These are phyloP conservation scores for Bhutanitis thaidina DNA, from an alignment of 2,888 invertebrate species.

Conservation along the genomic window DNA sequence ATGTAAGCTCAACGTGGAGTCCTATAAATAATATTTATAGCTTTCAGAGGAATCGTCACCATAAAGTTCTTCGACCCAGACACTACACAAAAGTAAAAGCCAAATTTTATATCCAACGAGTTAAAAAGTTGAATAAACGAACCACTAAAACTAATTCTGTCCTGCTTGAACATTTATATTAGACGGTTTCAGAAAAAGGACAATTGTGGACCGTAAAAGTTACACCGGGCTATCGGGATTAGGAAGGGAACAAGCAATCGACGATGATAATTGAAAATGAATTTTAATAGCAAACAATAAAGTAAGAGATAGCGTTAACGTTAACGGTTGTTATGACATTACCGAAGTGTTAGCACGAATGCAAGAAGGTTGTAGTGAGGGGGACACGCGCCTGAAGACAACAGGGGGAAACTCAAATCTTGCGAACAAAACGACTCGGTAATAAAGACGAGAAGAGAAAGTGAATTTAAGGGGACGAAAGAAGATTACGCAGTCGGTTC, in stretches of 20 bases:
- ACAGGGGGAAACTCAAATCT: slow-evolving; percentile 78
- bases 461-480: slow-evolving; percentile 82
- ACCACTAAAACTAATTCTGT: slow-evolving; percentile 63
- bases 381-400: slow-evolving; percentile 70
- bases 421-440: slow-evolving; percentile 78
- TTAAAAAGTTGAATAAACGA: slow-evolving; percentile 61
- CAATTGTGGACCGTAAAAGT: slow-evolving; percentile 60
- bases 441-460: slow-evolving; percentile 83
- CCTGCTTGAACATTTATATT: slow-evolving; percentile 65
- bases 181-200: slow-evolving; percentile 66
- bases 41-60: slow-evolving; percentile 28
- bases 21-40: slow-evolving; percentile 16
- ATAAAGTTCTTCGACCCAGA: slow-evolving; percentile 32
- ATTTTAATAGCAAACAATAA: slow-evolving; percentile 55
- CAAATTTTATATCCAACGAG: slow-evolving; percentile 48
- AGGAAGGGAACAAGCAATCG: slow-evolving; percentile 23
- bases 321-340: slow-evolving; percentile 61
- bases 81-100: slow-evolving; percentile 48
- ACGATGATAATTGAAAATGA: slow-evolving; percentile 53
- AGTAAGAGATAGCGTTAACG: slow-evolving; percentile 49
- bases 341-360: slow-evolving; percentile 40
- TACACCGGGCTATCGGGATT: slow-evolving; percentile 26
- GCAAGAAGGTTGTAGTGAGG: slow-evolving; percentile 57
- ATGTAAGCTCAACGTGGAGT: slow-evolving; percentile 5
- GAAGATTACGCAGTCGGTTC: slow-evolving; percentile 70